Conservation (phyloP, 2,113 vertebrate species). For the Anhinga anhinga region DNA sequence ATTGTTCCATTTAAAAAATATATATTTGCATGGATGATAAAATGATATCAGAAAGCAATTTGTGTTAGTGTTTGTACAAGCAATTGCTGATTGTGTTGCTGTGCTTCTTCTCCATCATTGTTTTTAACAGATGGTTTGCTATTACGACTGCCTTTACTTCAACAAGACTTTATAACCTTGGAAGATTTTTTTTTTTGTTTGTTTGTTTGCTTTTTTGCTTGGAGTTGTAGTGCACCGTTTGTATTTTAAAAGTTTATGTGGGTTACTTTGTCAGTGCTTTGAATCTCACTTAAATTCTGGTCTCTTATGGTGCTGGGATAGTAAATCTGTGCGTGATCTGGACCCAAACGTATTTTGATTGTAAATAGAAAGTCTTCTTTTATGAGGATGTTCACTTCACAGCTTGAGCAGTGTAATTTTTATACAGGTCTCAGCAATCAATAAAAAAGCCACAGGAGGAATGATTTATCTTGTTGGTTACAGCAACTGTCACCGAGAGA, state of each 20-base stretch:
- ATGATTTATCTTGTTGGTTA: constrained; percentile 91
- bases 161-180: constrained; percentile 21
- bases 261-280: constrained; percentile 34
- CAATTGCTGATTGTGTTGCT: neutral
- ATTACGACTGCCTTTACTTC: constrained; percentile 30
- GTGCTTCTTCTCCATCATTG: neutral
- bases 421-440: constrained; percentile 86
- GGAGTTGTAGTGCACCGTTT: neutral
- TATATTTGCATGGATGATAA: neutral
- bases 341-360: constrained; percentile 73
- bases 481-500: constrained; percentile 88
- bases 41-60: constrained; percentile 6
- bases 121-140: constrained; percentile 53
- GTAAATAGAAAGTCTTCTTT: constrained; percentile 83
- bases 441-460: constrained; percentile 86
- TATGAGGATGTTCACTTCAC: constrained; percentile 81
- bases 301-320: constrained; percentile 35
- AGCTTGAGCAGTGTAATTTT: constrained; percentile 80
- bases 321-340: constrained; percentile 72
- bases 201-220: neutral
- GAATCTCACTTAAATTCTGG: constrained; percentile 55
- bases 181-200: neutral
- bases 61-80: neutral
- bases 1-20: neutral
- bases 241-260: constrained; percentile 13